Conservation (phyloP, 2,797 vertebrate genomes). For the Apogon talboti region DNA sequence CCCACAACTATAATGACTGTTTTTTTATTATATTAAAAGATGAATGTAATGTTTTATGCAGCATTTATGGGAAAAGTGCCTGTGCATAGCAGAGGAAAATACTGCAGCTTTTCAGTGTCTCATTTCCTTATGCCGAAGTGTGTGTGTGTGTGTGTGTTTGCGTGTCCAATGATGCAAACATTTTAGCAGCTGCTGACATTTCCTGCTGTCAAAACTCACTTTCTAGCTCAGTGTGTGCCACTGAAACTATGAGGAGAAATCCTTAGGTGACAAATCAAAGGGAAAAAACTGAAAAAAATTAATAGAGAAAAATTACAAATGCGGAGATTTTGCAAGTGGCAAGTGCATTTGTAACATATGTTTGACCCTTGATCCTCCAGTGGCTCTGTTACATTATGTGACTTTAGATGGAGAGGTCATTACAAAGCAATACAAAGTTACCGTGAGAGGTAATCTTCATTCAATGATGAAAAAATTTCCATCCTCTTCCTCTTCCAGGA, state of each 20-base stretch:
- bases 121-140: slow-evolving; percentile 6
- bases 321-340: too few species aligned
- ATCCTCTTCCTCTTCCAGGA: too few species aligned
- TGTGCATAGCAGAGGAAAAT: slow-evolving; percentile 5
- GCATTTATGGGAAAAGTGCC: slow-evolving; percentile 1
- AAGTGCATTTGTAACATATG: too few species aligned
- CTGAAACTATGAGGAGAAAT: not conserved
- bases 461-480: too few species aligned
- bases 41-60: slow-evolving; percentile 6
- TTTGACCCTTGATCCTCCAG: too few species aligned
- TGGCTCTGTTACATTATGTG: too few species aligned
- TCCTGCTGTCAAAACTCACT: slow-evolving; percentile 25
- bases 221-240: slow-evolving; percentile 18
- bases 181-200: slow-evolving; percentile 37
- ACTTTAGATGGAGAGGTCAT: too few species aligned
- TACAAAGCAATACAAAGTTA: too few species aligned
- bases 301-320: too few species aligned
- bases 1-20: not conserved
- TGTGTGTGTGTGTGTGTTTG: slow-evolving; percentile 14
- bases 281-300: too few species aligned
- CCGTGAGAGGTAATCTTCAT: too few species aligned
- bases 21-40: slow-evolving; percentile 17
- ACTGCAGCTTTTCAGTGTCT: not conserved
- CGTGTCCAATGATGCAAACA: slow-evolving; percentile 28
- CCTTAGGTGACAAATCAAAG: not conserved